Base-by-base conservation (phyloP, 2,888 invertebrate species). In the Lamellibrachia columna region DNA sequence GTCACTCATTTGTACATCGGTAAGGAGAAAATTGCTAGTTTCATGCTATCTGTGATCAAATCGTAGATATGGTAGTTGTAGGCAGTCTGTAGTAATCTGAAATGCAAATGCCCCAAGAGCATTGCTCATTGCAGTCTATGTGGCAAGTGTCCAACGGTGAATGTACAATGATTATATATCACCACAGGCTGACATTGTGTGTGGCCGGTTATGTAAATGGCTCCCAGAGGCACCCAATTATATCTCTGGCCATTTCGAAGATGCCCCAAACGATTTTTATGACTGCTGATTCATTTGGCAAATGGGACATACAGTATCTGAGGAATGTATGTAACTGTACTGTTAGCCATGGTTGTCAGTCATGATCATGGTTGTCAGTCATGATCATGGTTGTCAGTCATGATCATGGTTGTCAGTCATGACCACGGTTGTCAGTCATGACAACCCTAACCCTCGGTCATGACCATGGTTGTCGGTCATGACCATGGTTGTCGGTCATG, bases 61-160 rank as follows among this genome's bases (percentile, higher is more conserved):
- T n/a, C n/a, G n/a, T 0, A 22, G n/a, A 75, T 75, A 75, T 75
- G 75, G 75, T 75, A 75, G n/a, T 75, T 75, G 75, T 75, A 75
- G 15, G 75, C 75, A 75, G 22, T 75, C 75, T 75, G n/a, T 8
- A 3, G 75, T 75, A 75, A 75, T n/a, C 75, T 75, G 75, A 75
- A 75, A 75, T 75, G 22, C 75, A 75, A 75, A 75, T 75, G 75
- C 22, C 75, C 75, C n/a, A n/a, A 75, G n/a, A 75, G 75, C 75
- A 75, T 22, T 75, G 75, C 75, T 75, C 75, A 22, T 22, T 22
- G 75, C 75, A 22, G 75, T 75, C n/a, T 75, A 22, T 75, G 22
- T 75, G 75, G 75, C 75, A 75, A 75, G 75, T 75, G 75, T 75
- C 75, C 75, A 75, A 75, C 22, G 4, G 75, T 75, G 75, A 75